A percentile compares a stretch with the other conserved stretches of the same genome.
Conservation (phyloP, 2,113 vertebrate genomes). For the Mobula hypostoma region DNA sequence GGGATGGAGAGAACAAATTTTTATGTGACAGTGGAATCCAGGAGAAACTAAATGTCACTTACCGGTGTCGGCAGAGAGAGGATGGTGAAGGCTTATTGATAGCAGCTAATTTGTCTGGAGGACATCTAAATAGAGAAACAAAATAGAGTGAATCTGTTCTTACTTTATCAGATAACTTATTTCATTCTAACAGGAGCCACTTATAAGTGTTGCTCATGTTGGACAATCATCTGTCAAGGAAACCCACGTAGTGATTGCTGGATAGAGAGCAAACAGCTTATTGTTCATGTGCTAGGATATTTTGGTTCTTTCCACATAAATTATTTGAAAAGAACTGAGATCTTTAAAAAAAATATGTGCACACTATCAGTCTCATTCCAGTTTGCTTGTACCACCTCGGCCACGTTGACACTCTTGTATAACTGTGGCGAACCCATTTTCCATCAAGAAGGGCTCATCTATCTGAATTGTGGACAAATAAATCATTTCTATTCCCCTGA, state of each 20-base stretch:
- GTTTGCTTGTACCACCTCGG: background rate
- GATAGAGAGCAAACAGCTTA: background rate
- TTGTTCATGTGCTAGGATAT: too few relatives aligned
- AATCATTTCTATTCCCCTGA: background rate
- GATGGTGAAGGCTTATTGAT: too few relatives aligned
- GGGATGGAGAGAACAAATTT: too few relatives aligned
- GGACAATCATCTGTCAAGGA: background rate
- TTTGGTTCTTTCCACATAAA: background rate
- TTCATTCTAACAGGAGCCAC: background rate
- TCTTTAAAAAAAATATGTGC: background rate
- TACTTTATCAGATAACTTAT: background rate
- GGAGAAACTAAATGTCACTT: too few relatives aligned
- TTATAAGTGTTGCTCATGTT: background rate
- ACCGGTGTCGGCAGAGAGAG: too few relatives aligned
- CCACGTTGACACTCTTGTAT: background rate
- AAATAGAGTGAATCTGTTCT: too few relatives aligned
- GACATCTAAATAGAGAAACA: too few relatives aligned
- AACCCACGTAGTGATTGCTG: background rate
- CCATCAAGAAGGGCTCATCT: background rate
- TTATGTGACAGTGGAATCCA: too few relatives aligned
- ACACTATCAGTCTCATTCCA: background rate
- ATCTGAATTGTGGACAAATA: background rate
- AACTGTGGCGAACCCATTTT: background rate
- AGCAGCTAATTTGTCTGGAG: too few relatives aligned
- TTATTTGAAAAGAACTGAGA: background rate